Conservation (phyloP, 2,113 vertebrate species). For the Procavia capensis region DNA sequence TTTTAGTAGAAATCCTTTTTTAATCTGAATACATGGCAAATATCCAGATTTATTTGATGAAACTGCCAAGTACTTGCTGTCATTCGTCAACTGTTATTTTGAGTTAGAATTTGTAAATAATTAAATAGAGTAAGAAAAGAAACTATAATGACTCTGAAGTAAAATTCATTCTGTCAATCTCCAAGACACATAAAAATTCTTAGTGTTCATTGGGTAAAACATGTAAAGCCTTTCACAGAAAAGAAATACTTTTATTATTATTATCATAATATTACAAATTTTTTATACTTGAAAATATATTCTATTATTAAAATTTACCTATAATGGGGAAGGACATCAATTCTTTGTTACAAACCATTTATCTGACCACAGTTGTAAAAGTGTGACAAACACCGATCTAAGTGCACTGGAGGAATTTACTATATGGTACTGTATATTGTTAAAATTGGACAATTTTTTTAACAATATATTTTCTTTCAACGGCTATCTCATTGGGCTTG, state of each 20-base stretch:
- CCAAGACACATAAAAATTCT: not conserved
- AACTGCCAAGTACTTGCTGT: not conserved
- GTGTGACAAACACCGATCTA: not conserved
- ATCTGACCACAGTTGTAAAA: not conserved
- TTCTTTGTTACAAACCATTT: not conserved
- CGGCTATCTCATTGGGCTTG: not conserved
- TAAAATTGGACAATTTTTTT: not conserved
- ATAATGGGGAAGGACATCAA: not conserved
- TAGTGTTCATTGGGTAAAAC: not conserved
- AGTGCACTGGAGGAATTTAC: not conserved
- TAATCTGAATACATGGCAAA: not conserved
- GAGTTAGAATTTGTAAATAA: not conserved
- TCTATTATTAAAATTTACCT: constrained; percentile 4
- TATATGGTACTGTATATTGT: not conserved
- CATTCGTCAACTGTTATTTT: not conserved
- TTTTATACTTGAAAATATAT: not conserved
- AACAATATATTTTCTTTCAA: not conserved
- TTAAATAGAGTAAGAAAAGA: not conserved
- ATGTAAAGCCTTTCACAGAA: not conserved
- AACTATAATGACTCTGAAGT: not conserved
- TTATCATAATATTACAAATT: not conserved
- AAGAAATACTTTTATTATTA: not conserved
- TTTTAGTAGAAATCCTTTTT: not conserved
- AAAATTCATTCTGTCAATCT: not conserved
- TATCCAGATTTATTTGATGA: not conserved